A percentile compares a stretch with the other conserved stretches of the same genome.
phyloP scores from a whole-genome alignment of 1,140 invertebrate genomes.

The Leptonema lineaticorne region DNA sequence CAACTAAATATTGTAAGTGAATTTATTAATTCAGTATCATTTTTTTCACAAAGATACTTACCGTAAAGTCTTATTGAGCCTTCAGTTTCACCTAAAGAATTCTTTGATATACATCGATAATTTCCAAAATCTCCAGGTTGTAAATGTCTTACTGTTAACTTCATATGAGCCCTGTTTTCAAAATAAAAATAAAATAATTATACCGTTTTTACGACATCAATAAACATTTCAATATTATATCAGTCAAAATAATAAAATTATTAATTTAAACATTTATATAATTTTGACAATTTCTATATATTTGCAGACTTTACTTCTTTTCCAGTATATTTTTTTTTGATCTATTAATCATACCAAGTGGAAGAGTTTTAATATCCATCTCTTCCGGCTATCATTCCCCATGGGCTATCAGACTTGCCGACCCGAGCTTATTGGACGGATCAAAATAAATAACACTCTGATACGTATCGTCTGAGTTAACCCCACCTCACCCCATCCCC shows the following conservation, averaged over 20 bases:
- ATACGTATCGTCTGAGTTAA: slow-evolving; percentile 27
- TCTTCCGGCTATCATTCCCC: slow-evolving; percentile 37
- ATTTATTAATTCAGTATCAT: slow-evolving; percentile 25
- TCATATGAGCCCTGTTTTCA: slow-evolving; percentile 73
- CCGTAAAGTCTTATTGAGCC: slow-evolving; percentile 89
- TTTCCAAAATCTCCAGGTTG: slow-evolving; percentile 77
- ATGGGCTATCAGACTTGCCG: slow-evolving; percentile 29
- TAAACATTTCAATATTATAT: too few species aligned
- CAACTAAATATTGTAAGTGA: too few species aligned
- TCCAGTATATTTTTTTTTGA: too few species aligned
- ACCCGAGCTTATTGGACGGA: slow-evolving; percentile 38
- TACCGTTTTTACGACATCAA: too few species aligned
- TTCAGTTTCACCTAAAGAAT: slow-evolving; percentile 90
- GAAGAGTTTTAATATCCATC: slow-evolving; percentile 42
- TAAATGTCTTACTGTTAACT: slow-evolving; percentile 78
- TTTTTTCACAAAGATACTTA: slow-evolving; percentile 53
- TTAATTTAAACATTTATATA: too few species aligned
- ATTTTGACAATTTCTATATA: too few species aligned
- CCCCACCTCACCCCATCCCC: neutral
- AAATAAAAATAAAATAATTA: neutral
- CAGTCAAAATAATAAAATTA: too few species aligned
- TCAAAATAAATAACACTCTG: slow-evolving; percentile 41
- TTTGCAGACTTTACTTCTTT: too few species aligned
- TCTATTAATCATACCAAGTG: slow-evolving; percentile 42
- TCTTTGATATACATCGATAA: slow-evolving; percentile 88